Conservation (phyloP, 2,113 vertebrate genomes). For the Macroglossus sobrinus region DNA sequence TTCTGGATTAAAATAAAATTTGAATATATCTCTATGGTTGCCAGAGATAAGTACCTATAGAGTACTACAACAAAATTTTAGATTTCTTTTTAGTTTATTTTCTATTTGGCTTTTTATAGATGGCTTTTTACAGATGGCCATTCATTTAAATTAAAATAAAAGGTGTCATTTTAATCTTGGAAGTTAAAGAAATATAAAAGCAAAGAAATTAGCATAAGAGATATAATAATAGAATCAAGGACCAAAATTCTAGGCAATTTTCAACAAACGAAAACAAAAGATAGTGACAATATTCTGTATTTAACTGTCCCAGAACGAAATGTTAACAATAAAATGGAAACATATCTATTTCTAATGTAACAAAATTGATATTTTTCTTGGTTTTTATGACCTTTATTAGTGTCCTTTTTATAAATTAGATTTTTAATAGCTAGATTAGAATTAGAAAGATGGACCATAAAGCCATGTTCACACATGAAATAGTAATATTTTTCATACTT, state of each 20-base stretch:
- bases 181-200: conserved; percentile 24
- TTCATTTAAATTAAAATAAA: conserved; percentile 41
- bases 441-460: neutral
- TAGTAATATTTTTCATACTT: conserved; percentile 14
- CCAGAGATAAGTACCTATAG: neutral
- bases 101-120: conserved; percentile 10
- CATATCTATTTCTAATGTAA: conserved; percentile 76
- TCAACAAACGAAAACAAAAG: conserved; percentile 62
- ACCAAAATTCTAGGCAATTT: conserved; percentile 45
- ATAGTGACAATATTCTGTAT: conserved; percentile 35
- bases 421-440: conserved; percentile 49
- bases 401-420: conserved; percentile 67
- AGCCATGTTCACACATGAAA: conserved; percentile 36
- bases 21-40: conserved; percentile 2
- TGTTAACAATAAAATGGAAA: conserved; percentile 70
- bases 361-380: conserved; percentile 74
- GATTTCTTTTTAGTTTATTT: conserved; percentile 7
- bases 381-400: conserved; percentile 71
- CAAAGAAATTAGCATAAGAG: neutral
- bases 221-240: neutral
- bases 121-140: neutral
- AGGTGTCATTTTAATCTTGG: conserved; percentile 23
- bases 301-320: conserved; percentile 65
- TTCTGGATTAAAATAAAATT: conserved; percentile 32
- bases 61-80: neutral